Conservation (phyloP, 1,140 invertebrate genomes). For the Diabrotica undecimpunctata region DNA sequence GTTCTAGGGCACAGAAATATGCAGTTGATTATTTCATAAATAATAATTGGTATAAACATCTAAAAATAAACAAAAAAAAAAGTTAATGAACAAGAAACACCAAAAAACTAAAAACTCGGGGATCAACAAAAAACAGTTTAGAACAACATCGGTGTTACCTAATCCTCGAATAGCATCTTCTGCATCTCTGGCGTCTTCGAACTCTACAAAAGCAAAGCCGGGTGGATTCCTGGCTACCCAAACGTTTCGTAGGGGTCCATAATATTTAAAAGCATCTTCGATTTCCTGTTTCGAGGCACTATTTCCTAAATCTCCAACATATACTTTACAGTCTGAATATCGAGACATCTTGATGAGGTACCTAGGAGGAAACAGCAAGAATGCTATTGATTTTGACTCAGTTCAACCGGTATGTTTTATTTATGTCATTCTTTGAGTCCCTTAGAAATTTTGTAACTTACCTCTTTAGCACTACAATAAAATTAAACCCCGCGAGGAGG, state of each 20-base stretch:
- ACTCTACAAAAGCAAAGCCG: slow-evolving; percentile 95
- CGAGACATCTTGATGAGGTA: slow-evolving; percentile 61
- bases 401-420: neutral
- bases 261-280: slow-evolving; percentile 92
- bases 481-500: too few species aligned
- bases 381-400: slow-evolving; percentile 8
- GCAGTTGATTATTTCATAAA: too few species aligned
- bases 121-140: slow-evolving; percentile 2
- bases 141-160: slow-evolving; percentile 52
- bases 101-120: neutral
- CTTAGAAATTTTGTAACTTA: neutral
- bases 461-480: neutral
- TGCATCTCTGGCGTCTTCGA: slow-evolving; percentile 85
- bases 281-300: slow-evolving; percentile 87
- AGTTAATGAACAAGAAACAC: neutral
- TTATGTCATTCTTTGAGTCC: too few species aligned
- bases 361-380: slow-evolving; percentile 4
- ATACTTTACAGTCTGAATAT: slow-evolving; percentile 90
- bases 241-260: slow-evolving; percentile 88
- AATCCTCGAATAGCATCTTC: slow-evolving; percentile 83
- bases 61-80: too few species aligned
- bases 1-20: too few species aligned
- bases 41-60: too few species aligned
- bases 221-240: slow-evolving; percentile 93
- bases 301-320: slow-evolving; percentile 90